Evolutionary conservation across 2,113 vertebrate species (phyloP), one percentile per base, ranked within the genome.

Genomic region (Trematomus loennbergii): DNA sequence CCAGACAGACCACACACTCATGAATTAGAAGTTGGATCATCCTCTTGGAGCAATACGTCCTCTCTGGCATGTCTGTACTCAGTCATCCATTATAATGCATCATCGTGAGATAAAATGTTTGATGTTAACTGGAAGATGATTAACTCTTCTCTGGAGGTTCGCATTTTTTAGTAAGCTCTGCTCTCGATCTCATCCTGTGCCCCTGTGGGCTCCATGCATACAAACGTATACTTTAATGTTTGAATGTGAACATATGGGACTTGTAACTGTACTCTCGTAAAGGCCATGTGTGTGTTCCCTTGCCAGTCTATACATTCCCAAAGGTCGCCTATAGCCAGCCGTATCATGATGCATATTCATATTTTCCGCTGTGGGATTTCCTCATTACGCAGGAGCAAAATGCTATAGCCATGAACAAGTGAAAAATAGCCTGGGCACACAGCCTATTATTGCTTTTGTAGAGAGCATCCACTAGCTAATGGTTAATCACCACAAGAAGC

Each of bases 401-500:
- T 18, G 22, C 61, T 71, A 72, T 36, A 50, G 75, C 20, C 73
- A 40, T 54, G 58, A 78, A 59, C 55, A 57, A 67, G 60, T 88
- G 86, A 91, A 73, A 40, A 78, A 90, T 82, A 61, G 17, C 54
- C 1, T 33, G 52, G 16, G 52, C 55, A 49, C 45, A 29, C 49
- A 49, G 20, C 33, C 46, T 76, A 36, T 85, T 81, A 89, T 90
- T 81, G 53, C 80, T 81, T 92, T 83, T 86, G 79, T 87, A 69
- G 66, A 52, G 33, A 67, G 68, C 75, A 60, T 62, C 86, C 70
- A 65, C 74, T 25, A 12, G 40, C 60, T 89, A 87, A 88, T 87
- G 78, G 80, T 75, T 84, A 72, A 91, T 92, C 71, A 88, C 89
- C 69, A 73, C 55, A 65, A 7, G 75, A 73, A 40, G 36, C 36